Evolutionary conservation across 2,113 vertebrate species (phyloP).

Genomic region (Loxodonta africana): DNA sequence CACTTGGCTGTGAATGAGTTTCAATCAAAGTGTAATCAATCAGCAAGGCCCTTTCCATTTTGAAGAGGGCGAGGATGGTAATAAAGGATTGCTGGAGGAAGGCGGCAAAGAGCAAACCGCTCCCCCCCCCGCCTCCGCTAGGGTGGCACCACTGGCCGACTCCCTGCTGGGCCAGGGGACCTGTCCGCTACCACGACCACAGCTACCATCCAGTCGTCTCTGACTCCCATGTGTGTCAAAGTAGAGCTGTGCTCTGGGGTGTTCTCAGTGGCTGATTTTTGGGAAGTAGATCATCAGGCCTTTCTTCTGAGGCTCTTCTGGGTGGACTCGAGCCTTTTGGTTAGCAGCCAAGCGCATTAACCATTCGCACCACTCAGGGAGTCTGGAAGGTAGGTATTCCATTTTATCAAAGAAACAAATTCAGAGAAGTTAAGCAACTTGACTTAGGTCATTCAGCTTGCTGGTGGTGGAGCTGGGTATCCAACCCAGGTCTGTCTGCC

Average conservation of each 20-base stretch:
- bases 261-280: too few relatives aligned
- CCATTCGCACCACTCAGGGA: background rate
- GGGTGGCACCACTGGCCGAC: background rate
- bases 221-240: too few relatives aligned
- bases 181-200: too few relatives aligned
- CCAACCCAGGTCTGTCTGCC: background rate
- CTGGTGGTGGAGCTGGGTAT: background rate
- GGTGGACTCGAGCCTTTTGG: too few relatives aligned
- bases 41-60: accelerated
- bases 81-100: background rate
- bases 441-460: background rate
- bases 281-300: too few relatives aligned
- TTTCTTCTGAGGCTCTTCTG: too few relatives aligned
- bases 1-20: background rate
- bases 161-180: background rate
- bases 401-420: background rate
- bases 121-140: accelerated
- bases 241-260: too few relatives aligned
- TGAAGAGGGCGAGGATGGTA: background rate
- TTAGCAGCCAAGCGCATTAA: too few relatives aligned
- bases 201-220: too few relatives aligned
- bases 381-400: background rate
- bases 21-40: accelerated
- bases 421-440: background rate
- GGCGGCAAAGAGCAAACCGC: accelerated